Percentiles rank a stretch among this genome's conserved stretches.
These are phyloP conservation scores for Subanguina moxae DNA, from an alignment of 1,140 invertebrate species.

Conservation along the genomic window DNA sequence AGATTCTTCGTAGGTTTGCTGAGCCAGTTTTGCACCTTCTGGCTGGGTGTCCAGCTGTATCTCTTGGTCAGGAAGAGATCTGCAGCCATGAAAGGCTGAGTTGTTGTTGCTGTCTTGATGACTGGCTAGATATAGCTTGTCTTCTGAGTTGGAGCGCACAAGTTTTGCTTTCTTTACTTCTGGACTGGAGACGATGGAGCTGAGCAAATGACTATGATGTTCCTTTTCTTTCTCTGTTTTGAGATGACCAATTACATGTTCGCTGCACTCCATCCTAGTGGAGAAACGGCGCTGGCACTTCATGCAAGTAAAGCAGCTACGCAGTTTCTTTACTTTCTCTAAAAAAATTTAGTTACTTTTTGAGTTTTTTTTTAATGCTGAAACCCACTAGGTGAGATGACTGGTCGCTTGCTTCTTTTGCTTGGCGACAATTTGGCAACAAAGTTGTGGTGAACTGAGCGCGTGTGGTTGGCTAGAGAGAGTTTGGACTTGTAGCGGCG, in stretches of 20 bases:
- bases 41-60: not conserved
- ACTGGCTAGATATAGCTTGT: not conserved
- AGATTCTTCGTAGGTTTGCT: conserved; percentile 9
- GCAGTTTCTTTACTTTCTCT: conserved; percentile 31
- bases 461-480: conserved; percentile 18
- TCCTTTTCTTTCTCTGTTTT: conserved; percentile 4
- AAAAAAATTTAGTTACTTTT: conserved; percentile 9
- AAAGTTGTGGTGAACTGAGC: conserved; percentile 29
- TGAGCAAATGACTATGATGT: not conserved
- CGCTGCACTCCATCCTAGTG: conserved; percentile 16
- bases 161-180: not conserved
- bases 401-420: conserved; percentile 12
- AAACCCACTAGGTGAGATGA: conserved; percentile 32
- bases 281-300: conserved; percentile 28
- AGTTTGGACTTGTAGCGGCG: conserved; percentile 18
- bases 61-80: not conserved
- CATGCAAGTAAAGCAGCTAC: conserved; percentile 25
- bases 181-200: not conserved
- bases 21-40: not conserved
- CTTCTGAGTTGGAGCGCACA: conserved; percentile 5
- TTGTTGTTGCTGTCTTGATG: conserved; percentile 12
- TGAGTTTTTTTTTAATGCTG: not conserved
- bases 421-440: conserved; percentile 25
- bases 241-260: conserved; percentile 11
- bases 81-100: not conserved